Evolutionary conservation across 2,888 invertebrate species (phyloP).

Genomic region (Tanytarsus gracilentus): DNA sequence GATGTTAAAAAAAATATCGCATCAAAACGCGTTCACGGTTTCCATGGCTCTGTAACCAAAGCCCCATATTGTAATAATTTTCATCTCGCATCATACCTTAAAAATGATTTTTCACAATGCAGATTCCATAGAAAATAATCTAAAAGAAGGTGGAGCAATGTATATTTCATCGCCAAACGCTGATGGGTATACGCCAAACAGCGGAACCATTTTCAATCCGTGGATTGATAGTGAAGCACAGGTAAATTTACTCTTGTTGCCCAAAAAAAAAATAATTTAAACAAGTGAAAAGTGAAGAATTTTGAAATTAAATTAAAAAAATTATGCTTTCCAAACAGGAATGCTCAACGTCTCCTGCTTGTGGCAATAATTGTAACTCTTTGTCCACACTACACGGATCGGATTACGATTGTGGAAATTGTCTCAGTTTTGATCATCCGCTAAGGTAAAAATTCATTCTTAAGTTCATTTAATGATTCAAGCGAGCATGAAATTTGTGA

Average conservation of each 20-base stretch:
- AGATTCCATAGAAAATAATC: conserved; percentile 34
- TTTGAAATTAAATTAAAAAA: neutral
- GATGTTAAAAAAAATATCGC: no score
- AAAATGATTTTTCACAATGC: no score
- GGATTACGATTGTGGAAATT: conserved; percentile 44
- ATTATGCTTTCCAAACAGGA: conserved; percentile 35
- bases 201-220: conserved; percentile 11
- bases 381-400: conserved; percentile 40
- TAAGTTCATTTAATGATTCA: no score
- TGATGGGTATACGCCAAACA: conserved; percentile 27
- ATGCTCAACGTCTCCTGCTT: conserved; percentile 38
- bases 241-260: neutral
- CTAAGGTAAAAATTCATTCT: conserved; percentile 2
- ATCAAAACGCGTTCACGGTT: no score
- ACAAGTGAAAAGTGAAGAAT: neutral
- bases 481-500: no score
- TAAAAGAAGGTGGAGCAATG: conserved; percentile 46
- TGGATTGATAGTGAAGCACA: conserved; percentile 18
- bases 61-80: no score
- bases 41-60: no score
- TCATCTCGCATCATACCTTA: no score
- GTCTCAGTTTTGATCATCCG: conserved; percentile 38
- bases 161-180: conserved; percentile 36
- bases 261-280: neutral
- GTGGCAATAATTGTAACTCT: conserved; percentile 43